Base-by-base conservation (phyloP, 2,797 vertebrate species). In the Oceanodroma leucorhoa region DNA sequence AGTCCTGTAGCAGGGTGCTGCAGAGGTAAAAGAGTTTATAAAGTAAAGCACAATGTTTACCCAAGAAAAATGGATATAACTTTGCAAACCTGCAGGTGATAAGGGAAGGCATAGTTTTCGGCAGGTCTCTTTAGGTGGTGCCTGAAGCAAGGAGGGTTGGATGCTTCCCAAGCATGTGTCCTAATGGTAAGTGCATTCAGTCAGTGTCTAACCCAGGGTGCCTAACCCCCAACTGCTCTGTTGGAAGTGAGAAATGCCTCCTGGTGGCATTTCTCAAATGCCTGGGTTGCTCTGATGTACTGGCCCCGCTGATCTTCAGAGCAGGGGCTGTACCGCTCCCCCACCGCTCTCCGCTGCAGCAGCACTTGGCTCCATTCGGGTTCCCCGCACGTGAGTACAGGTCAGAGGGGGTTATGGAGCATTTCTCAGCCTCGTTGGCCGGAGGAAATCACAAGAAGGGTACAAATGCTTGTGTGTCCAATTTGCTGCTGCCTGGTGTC, bases 341-440 rank as follows among this genome's bases (percentile, higher is more conserved):
- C 27, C 34, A 45, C 30, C 0, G 0, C 41, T 8, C 53, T 78
- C 69, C 0, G 2, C 15, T 75, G 46, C 2, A 4, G 19, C 45
- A 36, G 54, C 30, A 50, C 26, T 30, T 12, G 16, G 22, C 15
- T 81, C 34, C 36, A 2, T 61, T 26, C n/a, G 34, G 24, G 24
- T 38, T 82, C 21, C 19, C 19, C 65, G 40, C 9, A 6, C 10
- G 18, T 48, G 5, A 38, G 17, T 7, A 23, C 1, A 2, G 36
- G 23, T 55, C 46, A 51, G 46, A 55, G 36, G 2, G 26, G 6
- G 5, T 65, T 69, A 34, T 0, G 0, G 77, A 54, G 27, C n/a
- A 17, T 32, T 89, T 72, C 23, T 26, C 32, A 50, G 34, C 54
- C 64, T 58, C 0, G 0, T 27, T 69, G 43, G 41, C 65, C 36